phyloP scores from a whole-genome alignment of 2,888 invertebrate genomes.

The Atethmia centrago region DNA sequence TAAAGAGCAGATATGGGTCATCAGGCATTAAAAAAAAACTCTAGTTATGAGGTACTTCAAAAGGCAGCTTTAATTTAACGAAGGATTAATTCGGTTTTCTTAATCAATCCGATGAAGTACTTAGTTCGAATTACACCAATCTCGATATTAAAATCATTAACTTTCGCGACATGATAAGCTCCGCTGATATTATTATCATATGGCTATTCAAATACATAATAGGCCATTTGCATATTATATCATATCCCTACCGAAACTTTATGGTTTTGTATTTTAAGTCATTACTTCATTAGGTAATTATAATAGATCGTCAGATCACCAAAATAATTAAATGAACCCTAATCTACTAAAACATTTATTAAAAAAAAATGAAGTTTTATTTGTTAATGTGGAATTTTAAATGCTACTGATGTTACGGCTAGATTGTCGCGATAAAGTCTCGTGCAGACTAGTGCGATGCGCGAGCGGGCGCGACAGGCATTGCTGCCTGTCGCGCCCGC shows the following conservation, averaged over 20 bases:
- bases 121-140: neutral
- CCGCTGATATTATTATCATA: neutral
- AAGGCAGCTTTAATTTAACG: neutral
- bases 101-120: neutral
- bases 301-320: neutral
- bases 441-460: no score
- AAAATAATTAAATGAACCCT: neutral
- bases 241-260: neutral
- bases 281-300: no score
- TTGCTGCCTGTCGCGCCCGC: no score
- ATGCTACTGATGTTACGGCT: neutral
- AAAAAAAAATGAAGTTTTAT: constrained; percentile 21
- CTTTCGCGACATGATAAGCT: neutral
- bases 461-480: no score
- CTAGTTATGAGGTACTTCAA: neutral
- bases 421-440: no score
- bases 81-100: neutral
- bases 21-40: neutral
- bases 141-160: neutral
- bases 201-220: neutral
- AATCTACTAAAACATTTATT: no score
- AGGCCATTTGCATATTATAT: neutral
- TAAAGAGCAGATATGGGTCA: no score
- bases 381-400: constrained; percentile 11
- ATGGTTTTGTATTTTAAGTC: neutral